Evolutionary conservation across 2,113 vertebrate species (phyloP), one percentile per base, ranked within the genome.

Genomic region (Thamnaconus septentrionalis): DNA sequence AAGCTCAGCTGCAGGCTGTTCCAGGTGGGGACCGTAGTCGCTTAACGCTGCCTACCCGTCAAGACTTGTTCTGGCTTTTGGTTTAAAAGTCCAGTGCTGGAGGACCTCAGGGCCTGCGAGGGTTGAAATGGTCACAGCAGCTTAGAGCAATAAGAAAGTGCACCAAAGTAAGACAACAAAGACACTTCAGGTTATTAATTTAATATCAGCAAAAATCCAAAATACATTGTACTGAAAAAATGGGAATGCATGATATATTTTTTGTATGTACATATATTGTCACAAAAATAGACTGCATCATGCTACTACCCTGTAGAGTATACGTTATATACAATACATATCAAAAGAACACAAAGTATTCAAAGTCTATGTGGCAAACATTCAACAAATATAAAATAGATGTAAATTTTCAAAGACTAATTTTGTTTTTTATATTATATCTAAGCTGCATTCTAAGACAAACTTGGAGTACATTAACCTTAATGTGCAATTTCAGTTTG

Each of bases 231-330:
- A 43, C 11, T 62, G 64, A 10, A 73, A 59, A 6, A 64, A 43
- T 65, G 52, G 78, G 71, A 83, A 85, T 83, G 78, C 68, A 52
- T 78, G 64, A 66, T 53, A 86, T n/a, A 57, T 61, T 65, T 75
- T 62, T 39, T 53, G 5, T 73, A 83, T 79, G 64, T 83, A 78
- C 69, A 78, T 0, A 60, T 41, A 70, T 76, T 69, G 75, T 62
- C 44, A 82, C 66, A 78, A 57, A 71, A 59, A 59, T 52, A 61
- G 55, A 69, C 43, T 8, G 11, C 60, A 49, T 61, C 12, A 56
- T 53, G 18, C 18, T 7, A 31, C 52, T 68, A 74, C 54, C 50
- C 58, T 48, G 52, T 11, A 66, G 56, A 58, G 10, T 49, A 55
- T 46, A 47, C 39, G 12, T 52, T 4, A 56, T 68, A 61, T 10